Conservation (phyloP, 2,113 vertebrate species). For the Hirundichthys speculiger region DNA sequence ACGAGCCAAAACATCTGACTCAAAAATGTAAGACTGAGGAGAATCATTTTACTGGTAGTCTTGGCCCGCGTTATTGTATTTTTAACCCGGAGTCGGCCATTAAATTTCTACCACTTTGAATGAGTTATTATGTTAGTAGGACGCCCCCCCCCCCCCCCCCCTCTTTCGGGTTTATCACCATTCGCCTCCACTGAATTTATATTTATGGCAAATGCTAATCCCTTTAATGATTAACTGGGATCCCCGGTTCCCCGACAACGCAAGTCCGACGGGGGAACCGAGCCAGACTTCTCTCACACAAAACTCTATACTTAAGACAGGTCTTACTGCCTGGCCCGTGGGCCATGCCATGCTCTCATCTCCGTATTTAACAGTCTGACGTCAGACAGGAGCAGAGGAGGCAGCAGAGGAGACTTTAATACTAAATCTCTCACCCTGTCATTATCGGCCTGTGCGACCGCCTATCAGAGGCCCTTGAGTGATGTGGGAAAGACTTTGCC, state of each 20-base stretch:
- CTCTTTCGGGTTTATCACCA: conserved; percentile 31
- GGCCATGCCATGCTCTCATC: conserved; percentile 76
- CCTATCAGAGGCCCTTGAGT: conserved; percentile 81
- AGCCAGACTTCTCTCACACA: conserved; percentile 60
- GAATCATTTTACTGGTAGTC: conserved; percentile 47
- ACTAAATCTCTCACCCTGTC: conserved; percentile 82
- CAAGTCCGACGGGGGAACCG: conserved; percentile 36
- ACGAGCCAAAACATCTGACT: conserved; percentile 31
- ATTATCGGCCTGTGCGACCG: conserved; percentile 80
- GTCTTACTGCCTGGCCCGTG: conserved; percentile 65
- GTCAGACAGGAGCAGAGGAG: conserved; percentile 76
- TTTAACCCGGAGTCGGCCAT: conserved; percentile 46
- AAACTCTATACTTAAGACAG: conserved; percentile 69
- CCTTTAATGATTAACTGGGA: conserved; percentile 45
- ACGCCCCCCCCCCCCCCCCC: conserved; percentile 21
- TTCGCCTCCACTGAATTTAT: conserved; percentile 47
- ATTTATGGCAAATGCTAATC: conserved; percentile 53
- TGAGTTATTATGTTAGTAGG: conserved; percentile 33
- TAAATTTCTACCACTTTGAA: conserved; percentile 50
- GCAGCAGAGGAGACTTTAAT: conserved; percentile 78
- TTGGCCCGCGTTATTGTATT: conserved; percentile 46
- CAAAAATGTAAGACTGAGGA: conserved; percentile 28
- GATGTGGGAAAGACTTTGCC: conserved; percentile 81
- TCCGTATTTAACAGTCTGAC: conserved; percentile 80
- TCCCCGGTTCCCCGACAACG: conserved; percentile 49